Conservation (phyloP, 1,140 invertebrate species). For the Nasonia vitripennis region DNA sequence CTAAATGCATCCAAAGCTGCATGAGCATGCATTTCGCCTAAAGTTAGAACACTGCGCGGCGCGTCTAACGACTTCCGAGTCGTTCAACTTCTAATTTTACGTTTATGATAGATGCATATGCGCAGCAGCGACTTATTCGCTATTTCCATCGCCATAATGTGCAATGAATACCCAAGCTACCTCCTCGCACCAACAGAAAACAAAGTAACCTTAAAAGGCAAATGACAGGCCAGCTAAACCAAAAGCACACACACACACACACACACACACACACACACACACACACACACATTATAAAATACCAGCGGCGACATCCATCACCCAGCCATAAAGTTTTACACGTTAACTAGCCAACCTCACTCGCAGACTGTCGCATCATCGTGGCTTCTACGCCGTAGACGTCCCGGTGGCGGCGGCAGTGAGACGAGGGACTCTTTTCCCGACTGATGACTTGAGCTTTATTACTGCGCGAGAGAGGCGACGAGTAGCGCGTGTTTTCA, state of each 20-base stretch:
- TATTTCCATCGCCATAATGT: background rate
- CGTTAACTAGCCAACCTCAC: background rate
- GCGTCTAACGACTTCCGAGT: slow-evolving; percentile 1
- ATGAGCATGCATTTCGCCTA: background rate
- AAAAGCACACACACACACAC: background rate
- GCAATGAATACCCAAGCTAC: background rate
- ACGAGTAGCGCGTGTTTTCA: background rate
- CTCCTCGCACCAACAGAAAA: background rate
- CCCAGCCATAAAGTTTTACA: background rate
- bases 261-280: background rate
- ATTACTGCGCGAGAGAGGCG: background rate
- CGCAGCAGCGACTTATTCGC: background rate
- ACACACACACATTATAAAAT: background rate
- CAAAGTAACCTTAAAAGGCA: background rate
- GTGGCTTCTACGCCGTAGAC: background rate
- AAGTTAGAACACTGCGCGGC: background rate
- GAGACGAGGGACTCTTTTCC: background rate
- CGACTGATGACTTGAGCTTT: slow-evolving; percentile 7
- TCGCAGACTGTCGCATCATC: background rate
- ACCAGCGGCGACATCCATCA: background rate
- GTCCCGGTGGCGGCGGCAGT: background rate
- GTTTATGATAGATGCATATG: background rate
- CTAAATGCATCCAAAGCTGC: background rate
- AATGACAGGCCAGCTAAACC: background rate
- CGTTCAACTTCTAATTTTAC: slow-evolving; percentile 4